Base-by-base conservation (phyloP, 2,797 vertebrate species). In the Ctenopoma multispine region DNA sequence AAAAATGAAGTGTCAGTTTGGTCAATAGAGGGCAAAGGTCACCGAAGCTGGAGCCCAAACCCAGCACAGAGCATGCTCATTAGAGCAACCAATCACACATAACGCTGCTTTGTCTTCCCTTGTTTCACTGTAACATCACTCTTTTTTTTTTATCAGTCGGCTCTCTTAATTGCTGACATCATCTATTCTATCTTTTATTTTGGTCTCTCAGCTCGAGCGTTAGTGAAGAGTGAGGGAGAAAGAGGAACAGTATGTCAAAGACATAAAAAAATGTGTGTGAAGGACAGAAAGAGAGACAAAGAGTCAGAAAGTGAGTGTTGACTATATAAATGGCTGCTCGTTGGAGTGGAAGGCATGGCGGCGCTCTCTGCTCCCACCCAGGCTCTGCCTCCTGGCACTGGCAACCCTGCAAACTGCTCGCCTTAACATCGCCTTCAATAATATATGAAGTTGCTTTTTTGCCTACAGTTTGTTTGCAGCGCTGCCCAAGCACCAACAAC, bases 1-100 rank as follows among this genome's bases (percentile, higher is more conserved):
- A 99, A 97, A 99, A 98, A 98, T 97, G 95, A 98, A 96, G 96
- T 97, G 96, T 97, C 96, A 95, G 93, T 96, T 96, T 91, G 95
- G 96, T 97, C 97, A 97, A 97, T 96, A 97, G 95, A 97, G 96
- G 96, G 90, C 95, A 97, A 96, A 96, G 97, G 96, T 96, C 96
- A 95, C 91, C 91, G 95, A 93, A 94, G 93, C 94, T 88, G 93
- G 93, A 95, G 95, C 93, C 95, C 93, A 93, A 96, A 97, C 94
- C 92, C 90, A 61, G 93, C 91, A 94, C 92, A 83, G 96, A 97
- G 96, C 95, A 90, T 95, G 93, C 95, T 98, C 96, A 96, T 97
- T 98, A 98, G 96, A 94, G 92, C 94, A 75, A 92, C 96, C 97
- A 97, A 97, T 97, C 96, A 93, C 68, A 70, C 63, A 86, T 61